Percentiles rank a stretch among this genome's conserved stretches.
phyloP scores from a whole-genome alignment of 1,140 invertebrate species.

The Ooceraea biroi region DNA sequence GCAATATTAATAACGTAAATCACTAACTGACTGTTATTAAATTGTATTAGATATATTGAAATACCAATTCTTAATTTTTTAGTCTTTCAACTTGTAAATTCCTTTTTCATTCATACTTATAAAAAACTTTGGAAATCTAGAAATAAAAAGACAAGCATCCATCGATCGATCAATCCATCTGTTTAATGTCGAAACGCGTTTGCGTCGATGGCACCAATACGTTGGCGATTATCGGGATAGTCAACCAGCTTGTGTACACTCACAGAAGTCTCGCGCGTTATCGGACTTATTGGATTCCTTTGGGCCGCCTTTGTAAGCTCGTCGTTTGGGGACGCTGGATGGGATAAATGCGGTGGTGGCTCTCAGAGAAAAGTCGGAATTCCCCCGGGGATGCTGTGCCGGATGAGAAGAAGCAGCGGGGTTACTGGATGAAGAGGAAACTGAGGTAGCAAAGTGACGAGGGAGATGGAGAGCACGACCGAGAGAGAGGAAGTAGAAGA shows the following conservation, averaged over 20 bases:
- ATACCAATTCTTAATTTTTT: background rate
- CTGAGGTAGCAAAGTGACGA: constrained; percentile 38
- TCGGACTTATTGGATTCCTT: constrained; percentile 81
- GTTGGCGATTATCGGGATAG: constrained; percentile 38
- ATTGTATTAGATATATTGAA: background rate
- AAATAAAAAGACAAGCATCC: background rate
- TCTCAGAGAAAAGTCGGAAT: constrained; percentile 81
- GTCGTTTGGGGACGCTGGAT: constrained; percentile 77
- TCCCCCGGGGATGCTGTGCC: constrained; percentile 71
- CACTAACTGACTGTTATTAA: too few relatives aligned
- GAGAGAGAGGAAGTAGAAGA: constrained; percentile 19
- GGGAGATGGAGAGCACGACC: constrained; percentile 11
- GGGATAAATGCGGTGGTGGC: constrained; percentile 78
- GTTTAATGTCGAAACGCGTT: background rate
- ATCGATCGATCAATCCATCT: background rate
- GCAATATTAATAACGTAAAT: too few relatives aligned
- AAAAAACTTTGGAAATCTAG: background rate
- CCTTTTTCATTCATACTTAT: background rate
- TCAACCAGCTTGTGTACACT: constrained; percentile 27
- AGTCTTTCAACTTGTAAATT: background rate
- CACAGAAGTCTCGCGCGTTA: constrained; percentile 71
- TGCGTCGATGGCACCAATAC: constrained; percentile 13
- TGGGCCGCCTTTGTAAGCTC: constrained; percentile 77
- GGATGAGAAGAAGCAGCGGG: constrained; percentile 42
- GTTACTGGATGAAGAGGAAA: constrained; percentile 1